phyloP scores from a whole-genome alignment of 1,140 invertebrate genomes.

The Megathymus violae region DNA sequence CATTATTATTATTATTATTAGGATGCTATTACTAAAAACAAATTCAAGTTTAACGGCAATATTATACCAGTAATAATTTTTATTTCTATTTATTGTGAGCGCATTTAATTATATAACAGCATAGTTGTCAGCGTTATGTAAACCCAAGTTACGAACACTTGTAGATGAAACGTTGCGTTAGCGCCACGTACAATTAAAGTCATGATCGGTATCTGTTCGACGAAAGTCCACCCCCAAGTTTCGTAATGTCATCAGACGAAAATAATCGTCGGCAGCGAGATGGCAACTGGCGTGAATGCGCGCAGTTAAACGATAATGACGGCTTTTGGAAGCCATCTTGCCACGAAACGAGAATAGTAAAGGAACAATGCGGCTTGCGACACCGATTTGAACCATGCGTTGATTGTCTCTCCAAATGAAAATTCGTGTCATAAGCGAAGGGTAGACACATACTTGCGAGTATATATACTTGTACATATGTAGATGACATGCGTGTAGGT shows the following conservation, averaged over 20 bases:
- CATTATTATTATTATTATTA: too few species aligned
- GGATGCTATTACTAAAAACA: too few species aligned
- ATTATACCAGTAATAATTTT: too few species aligned
- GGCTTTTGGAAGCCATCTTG: conserved; percentile 26
- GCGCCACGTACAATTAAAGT: conserved; percentile 80
- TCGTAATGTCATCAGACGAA: conserved; percentile 61
- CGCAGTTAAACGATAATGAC: conserved; percentile 48
- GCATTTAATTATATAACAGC: not conserved
- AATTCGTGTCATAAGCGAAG: too few species aligned
- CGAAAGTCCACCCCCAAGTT: conserved; percentile 63
- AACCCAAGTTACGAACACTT: conserved; percentile 50
- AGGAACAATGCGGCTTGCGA: conserved; percentile 20
- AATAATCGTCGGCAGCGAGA: conserved; percentile 57
- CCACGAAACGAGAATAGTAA: conserved; percentile 29
- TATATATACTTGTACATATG: too few species aligned
- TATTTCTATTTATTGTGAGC: too few species aligned
- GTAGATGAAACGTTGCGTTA: conserved; percentile 76
- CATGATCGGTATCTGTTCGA: conserved; percentile 77
- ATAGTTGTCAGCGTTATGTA: conserved; percentile 48
- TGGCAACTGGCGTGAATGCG: conserved; percentile 32
- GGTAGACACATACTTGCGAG: too few species aligned
- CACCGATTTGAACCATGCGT: conserved; percentile 5
- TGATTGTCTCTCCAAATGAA: not conserved
- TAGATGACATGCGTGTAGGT: too few species aligned
- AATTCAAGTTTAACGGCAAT: too few species aligned